A percentile compares a stretch with the other conserved stretches of the same genome.
These are phyloP conservation scores for Hapalemur alaotrensis DNA, from an alignment of 2,797 vertebrate genomes.

Conservation along the genomic window DNA sequence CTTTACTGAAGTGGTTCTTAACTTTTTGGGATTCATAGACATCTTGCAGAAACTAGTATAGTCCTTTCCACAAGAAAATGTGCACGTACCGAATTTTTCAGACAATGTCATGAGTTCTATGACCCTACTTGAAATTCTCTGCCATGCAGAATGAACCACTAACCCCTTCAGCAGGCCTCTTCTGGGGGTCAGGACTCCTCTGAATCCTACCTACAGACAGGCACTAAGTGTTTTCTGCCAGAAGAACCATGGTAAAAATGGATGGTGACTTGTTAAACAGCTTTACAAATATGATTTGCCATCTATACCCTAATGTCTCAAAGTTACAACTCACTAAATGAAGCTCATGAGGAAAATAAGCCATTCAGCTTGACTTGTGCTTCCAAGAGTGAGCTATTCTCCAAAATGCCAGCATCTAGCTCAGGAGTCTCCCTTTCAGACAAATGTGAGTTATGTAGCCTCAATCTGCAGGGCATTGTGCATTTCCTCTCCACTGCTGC, in stretches of 20 bases:
- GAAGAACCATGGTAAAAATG: not conserved
- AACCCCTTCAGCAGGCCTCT: not conserved
- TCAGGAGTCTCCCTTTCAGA: not conserved
- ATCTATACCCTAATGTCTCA: not conserved
- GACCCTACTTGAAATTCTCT: not conserved
- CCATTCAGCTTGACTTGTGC: not conserved
- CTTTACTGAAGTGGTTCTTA: not conserved
- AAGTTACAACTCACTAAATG: not conserved
- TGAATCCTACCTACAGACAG: not conserved
- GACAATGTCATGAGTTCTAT: not conserved
- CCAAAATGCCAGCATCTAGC: not conserved
- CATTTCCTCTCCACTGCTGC: slow-evolving; percentile 73
- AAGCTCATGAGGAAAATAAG: slow-evolving; percentile 26
- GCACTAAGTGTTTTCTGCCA: not conserved
- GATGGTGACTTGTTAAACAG: not conserved
- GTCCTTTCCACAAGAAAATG: not conserved
- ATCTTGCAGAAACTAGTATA: not conserved
- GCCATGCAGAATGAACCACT: not conserved
- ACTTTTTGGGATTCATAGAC: not conserved
- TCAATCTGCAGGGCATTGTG: slow-evolving; percentile 45
- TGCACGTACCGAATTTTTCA: not conserved
- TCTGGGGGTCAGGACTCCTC: not conserved
- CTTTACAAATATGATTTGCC: not conserved
- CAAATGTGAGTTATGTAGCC: not conserved
- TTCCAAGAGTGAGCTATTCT: not conserved